phyloP scores from a whole-genome alignment of 2,888 invertebrate species.

The Hirtodrosophila alboralis region DNA sequence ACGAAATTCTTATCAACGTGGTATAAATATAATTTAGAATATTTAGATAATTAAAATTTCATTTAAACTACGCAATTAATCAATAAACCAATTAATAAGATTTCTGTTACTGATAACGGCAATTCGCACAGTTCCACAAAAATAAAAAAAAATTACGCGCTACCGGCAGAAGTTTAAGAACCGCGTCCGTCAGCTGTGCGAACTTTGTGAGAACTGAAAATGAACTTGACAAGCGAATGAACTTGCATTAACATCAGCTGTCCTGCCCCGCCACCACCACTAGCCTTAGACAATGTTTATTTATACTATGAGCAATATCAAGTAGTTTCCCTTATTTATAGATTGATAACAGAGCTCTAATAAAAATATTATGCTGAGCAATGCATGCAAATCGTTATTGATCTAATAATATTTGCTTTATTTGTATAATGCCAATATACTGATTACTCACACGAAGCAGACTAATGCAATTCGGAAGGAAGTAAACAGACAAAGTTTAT shows the following conservation, averaged over 20 bases:
- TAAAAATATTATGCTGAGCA: too few species aligned
- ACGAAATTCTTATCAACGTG: slow-evolving; percentile 35
- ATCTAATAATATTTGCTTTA: too few species aligned
- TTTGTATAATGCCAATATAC: too few species aligned
- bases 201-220: slow-evolving; percentile 53
- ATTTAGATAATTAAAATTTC: slow-evolving; percentile 22
- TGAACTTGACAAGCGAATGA: slow-evolving; percentile 6
- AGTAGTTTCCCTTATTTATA: too few species aligned
- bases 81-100: too few species aligned
- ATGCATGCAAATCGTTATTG: too few species aligned
- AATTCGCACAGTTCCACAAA: not conserved
- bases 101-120: not conserved
- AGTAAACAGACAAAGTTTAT: too few species aligned
- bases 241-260: slow-evolving; percentile 5
- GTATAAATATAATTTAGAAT: slow-evolving; percentile 5
- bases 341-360: too few species aligned
- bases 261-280: not conserved
- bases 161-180: slow-evolving; percentile 45
- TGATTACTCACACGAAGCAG: too few species aligned
- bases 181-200: slow-evolving; percentile 62
- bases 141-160: slow-evolving; percentile 22
- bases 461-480: too few species aligned
- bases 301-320: slow-evolving; percentile 1
- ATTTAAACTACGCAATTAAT: not conserved
- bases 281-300: slow-evolving; percentile 13